Evolutionary conservation across 1,140 invertebrate species (phyloP).

Genomic region (Procambarus virginalis): DNA sequence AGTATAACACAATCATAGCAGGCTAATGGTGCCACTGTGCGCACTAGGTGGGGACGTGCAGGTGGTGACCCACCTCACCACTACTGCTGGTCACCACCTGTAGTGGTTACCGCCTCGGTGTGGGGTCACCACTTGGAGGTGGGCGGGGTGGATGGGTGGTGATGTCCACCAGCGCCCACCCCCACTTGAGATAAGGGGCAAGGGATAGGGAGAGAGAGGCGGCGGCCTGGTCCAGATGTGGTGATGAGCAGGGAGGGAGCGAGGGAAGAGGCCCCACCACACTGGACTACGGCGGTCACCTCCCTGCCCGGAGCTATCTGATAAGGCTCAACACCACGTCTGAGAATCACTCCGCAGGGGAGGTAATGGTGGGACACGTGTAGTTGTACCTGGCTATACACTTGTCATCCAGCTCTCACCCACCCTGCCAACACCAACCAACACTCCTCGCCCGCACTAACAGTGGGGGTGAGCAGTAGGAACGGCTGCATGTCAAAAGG

Average conservation of each 20-base stretch:
- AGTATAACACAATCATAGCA: constrained; percentile 38
- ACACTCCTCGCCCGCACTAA: neutral
- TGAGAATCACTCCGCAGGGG: constrained; percentile 30
- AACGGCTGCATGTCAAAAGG: no score
- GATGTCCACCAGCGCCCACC: neutral
- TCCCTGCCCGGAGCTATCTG: constrained; percentile 4
- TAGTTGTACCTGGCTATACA: neutral
- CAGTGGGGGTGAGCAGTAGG: neutral
- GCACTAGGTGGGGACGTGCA: constrained; percentile 25
- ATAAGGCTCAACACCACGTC: neutral
- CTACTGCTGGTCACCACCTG: neutral
- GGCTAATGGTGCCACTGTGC: constrained; percentile 41
- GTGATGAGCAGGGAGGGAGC: no score
- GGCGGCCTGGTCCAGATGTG: neutral
- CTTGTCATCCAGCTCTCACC: constrained; percentile 5
- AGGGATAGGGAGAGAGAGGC: neutral
- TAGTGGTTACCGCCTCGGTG: no score
- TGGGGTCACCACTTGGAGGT: neutral
- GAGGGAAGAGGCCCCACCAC: no score
- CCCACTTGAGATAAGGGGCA: neutral
- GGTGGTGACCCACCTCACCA: constrained; percentile 11
- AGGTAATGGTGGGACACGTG: constrained; percentile 24
- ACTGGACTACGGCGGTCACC: neutral
- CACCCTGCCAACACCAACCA: neutral
- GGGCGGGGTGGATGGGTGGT: neutral